Base-by-base conservation (phyloP, 2,888 invertebrate genomes). In the Melieria picta region DNA sequence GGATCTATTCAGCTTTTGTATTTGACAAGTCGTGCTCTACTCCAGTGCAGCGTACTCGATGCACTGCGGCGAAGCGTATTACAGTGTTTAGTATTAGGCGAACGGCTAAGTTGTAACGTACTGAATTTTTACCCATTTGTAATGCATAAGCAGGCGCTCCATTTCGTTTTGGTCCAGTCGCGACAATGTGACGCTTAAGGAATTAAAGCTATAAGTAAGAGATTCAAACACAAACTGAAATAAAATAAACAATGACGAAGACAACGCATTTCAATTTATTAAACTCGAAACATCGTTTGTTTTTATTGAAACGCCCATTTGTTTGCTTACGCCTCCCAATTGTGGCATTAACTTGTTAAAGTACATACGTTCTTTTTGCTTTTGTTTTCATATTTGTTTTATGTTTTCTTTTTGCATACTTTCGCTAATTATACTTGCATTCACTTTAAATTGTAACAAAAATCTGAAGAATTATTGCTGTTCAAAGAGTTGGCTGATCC, bases 111-210 rank as follows among this genome's bases (percentile, higher is more conserved):
- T 50, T 60, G 48, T 52, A 67, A 62, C 55, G 46, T 69, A 62
- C 61, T 62, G 62, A 61, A 46, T 16, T 62, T 69, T 65, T 69
- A 46, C 55, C 43, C 45, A 9, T 52, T 11, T 52, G 52, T 9
- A 52, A 52, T 11, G 30, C 52, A 52, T 52, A 30, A 30, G 30
- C 30, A 30, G 30, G 3, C 30, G 30, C 30, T 30, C 30, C 30
- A 30, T 3, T 30, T 30, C 30, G 30, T 30, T 30, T 30, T 30
- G 30, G 30, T 30, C 30, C 30, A 30, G 30, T 30, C 30, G 30
- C 30, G 30, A 30, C 30, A 30, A 30, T 30, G 30, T 30, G 30
- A 30, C 30, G 30, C 30, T 30, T 30, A 30, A 30, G 30, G 30
- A 30, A 30, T 30, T 30, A 30, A 30, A 1, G 13, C 7, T 10